Evolutionary conservation across 2,113 vertebrate species (phyloP).

Genomic region (Epinephelus cyanopodus): DNA sequence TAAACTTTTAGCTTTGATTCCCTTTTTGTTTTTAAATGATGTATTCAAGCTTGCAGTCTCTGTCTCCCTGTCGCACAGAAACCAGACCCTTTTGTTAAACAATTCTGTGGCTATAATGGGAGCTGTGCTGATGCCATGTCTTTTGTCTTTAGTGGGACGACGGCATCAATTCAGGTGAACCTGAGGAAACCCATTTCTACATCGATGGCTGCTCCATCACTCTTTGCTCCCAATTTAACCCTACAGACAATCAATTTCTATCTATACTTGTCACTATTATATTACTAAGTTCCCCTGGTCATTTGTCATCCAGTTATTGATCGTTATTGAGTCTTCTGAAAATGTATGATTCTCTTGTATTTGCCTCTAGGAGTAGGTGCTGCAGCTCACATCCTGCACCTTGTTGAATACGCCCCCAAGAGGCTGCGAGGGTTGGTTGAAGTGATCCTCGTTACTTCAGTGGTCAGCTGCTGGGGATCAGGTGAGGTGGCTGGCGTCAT

Average conservation of each 20-base stretch:
- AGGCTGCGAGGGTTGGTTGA: conserved; percentile 81
- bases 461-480: conserved; percentile 88
- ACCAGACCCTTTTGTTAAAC: conserved; percentile 79
- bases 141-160: conserved; percentile 80
- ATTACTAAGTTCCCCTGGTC: background rate
- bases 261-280: conserved; percentile 12
- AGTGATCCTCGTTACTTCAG: conserved; percentile 77
- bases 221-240: background rate
- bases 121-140: conserved; percentile 77
- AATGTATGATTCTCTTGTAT: conserved; percentile 16
- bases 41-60: background rate
- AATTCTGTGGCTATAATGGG: conserved; percentile 76
- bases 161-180: conserved; percentile 78
- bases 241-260: conserved; percentile 19
- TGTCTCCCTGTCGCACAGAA: conserved; percentile 64
- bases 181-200: background rate
- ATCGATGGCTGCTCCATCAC: conserved; percentile 11
- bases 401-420: conserved; percentile 85
- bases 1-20: background rate
- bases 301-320: conserved; percentile 32
- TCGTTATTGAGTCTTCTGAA: conserved; percentile 15
- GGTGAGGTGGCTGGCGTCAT: conserved; percentile 73
- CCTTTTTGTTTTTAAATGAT: background rate
- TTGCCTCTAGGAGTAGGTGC: conserved; percentile 76
- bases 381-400: conserved; percentile 81